Evolutionary conservation across 2,888 invertebrate genomes (phyloP).

Genomic region (Phragmatobia fuliginosa): DNA sequence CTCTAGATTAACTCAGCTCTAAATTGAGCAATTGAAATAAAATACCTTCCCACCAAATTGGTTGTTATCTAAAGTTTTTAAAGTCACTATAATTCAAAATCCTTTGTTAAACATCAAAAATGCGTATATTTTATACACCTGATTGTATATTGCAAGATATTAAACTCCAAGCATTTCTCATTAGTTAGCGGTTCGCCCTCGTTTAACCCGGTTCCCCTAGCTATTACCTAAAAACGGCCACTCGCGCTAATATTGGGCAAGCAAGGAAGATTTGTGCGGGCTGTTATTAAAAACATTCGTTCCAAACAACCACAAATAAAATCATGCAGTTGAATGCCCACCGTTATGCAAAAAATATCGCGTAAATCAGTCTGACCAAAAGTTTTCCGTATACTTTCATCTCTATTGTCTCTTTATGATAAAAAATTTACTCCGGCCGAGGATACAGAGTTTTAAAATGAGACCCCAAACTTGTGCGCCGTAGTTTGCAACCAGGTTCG

Average conservation of each 20-base stretch:
- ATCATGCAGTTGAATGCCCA: slow-evolving; percentile 48
- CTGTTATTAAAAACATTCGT: slow-evolving; percentile 52
- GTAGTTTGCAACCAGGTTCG: slow-evolving; percentile 71
- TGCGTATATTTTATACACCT: slow-evolving; percentile 35
- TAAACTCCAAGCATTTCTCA: slow-evolving; percentile 46
- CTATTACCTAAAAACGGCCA: slow-evolving; percentile 51
- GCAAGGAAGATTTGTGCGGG: slow-evolving; percentile 49
- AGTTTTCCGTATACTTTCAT: slow-evolving; percentile 69
- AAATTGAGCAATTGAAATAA: too few relatives aligned
- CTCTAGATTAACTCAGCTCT: too few relatives aligned
- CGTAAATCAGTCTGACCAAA: slow-evolving; percentile 68
- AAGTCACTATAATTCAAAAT: slow-evolving; percentile 19
- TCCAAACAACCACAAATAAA: slow-evolving; percentile 54
- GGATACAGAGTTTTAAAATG: slow-evolving; percentile 75
- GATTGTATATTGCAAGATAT: slow-evolving; percentile 45
- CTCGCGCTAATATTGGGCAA: slow-evolving; percentile 43
- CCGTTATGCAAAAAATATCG: slow-evolving; percentile 57
- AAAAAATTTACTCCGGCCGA: slow-evolving; percentile 73
- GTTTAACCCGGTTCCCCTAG: slow-evolving; percentile 44
- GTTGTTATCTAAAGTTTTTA: too few relatives aligned
- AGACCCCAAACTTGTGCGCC: slow-evolving; percentile 77
- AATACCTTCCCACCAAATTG: too few relatives aligned
- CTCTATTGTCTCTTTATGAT: slow-evolving; percentile 81
- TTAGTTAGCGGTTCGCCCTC: slow-evolving; percentile 47
- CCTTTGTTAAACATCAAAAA: slow-evolving; percentile 7